Conservation (phyloP, 1,140 invertebrate genomes). For the Ephestia elutella region DNA sequence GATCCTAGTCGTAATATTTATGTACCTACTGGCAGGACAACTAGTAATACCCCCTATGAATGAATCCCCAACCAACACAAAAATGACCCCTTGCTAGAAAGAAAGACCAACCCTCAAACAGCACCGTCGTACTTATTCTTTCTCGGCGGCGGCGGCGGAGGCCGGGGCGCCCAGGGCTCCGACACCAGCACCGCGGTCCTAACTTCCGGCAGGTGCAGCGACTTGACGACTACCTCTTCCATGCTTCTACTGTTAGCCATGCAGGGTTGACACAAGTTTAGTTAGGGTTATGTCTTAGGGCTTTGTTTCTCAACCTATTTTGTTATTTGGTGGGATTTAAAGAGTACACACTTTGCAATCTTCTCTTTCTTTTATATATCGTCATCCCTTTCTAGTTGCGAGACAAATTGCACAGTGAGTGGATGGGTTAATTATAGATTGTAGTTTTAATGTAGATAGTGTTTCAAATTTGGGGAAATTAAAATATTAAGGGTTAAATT, state of each 20-base stretch:
- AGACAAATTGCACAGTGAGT: too few species aligned
- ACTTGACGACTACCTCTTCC: slow-evolving; percentile 48
- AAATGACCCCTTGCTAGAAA: neutral
- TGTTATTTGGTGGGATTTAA: too few species aligned
- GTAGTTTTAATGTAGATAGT: too few species aligned
- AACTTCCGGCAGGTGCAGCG: slow-evolving; percentile 49
- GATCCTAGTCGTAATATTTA: too few species aligned
- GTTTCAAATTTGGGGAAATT: too few species aligned
- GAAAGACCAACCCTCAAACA: slow-evolving; percentile 19
- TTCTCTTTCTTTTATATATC: too few species aligned
- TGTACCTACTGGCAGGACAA: too few species aligned
- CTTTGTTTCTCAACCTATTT: neutral
- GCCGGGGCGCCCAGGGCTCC: slow-evolving; percentile 23
- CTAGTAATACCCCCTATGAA: too few species aligned
- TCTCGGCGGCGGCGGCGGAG: slow-evolving; percentile 44
- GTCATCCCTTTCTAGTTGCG: too few species aligned
- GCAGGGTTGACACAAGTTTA: slow-evolving; percentile 34
- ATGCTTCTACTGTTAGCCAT: slow-evolving; percentile 52
- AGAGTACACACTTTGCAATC: too few species aligned
- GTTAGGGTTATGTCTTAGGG: neutral
- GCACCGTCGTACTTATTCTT: slow-evolving; percentile 49
- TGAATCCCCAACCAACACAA: slow-evolving; percentile 34
- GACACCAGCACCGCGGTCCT: slow-evolving; percentile 38
- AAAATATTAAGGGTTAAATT: too few species aligned
- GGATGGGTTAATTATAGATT: too few species aligned